A percentile compares a stretch with the other conserved stretches of the same genome.
These are phyloP conservation scores for Proteles cristata DNA, from an alignment of 2,113 vertebrate genomes.

Conservation along the genomic window DNA sequence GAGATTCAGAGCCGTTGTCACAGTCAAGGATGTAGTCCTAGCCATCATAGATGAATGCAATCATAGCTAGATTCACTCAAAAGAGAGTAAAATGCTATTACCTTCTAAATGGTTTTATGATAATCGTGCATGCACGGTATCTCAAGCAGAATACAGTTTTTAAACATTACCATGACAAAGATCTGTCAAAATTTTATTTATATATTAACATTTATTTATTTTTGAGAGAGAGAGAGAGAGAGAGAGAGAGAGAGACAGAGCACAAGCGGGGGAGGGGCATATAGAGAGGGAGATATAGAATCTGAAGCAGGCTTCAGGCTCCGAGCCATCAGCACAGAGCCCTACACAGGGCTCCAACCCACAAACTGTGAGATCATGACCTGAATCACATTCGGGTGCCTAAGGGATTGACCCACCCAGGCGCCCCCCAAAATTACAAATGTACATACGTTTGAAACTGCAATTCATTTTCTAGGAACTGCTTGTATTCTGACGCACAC, in stretches of 20 bases:
- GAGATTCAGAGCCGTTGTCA: not conserved
- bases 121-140: not conserved
- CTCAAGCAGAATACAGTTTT: not conserved
- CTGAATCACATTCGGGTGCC: too few relatives aligned
- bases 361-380: too few relatives aligned
- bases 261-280: too few relatives aligned
- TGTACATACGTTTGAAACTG: not conserved
- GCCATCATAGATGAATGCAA: not conserved
- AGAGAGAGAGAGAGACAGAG: too few relatives aligned
- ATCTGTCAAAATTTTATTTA: not conserved
- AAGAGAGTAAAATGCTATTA: constrained; percentile 2
- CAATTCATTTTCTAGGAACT: constrained; percentile 1
- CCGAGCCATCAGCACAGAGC: too few relatives aligned
- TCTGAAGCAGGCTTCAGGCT: too few relatives aligned
- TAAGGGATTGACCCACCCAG: too few relatives aligned
- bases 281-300: too few relatives aligned
- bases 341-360: accelerated
- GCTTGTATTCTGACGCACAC: not conserved
- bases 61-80: not conserved
- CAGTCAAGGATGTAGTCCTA: not conserved
- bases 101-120: not conserved
- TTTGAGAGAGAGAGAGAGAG: too few relatives aligned
- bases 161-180: not conserved
- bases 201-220: too few relatives aligned
- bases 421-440: not conserved